These are phyloP conservation scores for Macaria liturata DNA, from an alignment of 2,888 invertebrate genomes.

Conservation along the genomic window DNA sequence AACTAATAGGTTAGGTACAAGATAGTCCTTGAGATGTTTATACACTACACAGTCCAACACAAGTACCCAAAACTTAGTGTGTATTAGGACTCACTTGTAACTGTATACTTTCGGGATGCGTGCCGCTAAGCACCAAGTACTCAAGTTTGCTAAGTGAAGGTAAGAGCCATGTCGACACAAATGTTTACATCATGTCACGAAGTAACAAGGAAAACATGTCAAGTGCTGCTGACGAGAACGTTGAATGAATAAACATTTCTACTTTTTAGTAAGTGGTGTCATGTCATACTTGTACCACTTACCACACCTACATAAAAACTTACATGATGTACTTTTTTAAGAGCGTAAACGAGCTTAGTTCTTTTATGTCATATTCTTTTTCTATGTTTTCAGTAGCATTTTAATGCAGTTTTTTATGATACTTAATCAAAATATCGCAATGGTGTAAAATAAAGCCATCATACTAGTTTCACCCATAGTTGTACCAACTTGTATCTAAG, in stretches of 20 bases:
- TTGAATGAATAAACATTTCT: conserved; percentile 26
- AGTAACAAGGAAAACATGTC: conserved; percentile 31
- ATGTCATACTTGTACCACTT: neutral
- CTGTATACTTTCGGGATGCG: conserved; percentile 28
- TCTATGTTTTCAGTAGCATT: too few species aligned
- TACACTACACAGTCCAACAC: conserved; percentile 14
- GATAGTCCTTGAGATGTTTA: conserved; percentile 26
- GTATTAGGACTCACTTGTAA: conserved; percentile 30
- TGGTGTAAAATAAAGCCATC: too few species aligned
- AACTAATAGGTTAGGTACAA: conserved; percentile 18
- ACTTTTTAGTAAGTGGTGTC: conserved; percentile 18
- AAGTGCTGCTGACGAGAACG: conserved; percentile 28
- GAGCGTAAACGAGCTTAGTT: too few species aligned
- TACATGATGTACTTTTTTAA: too few species aligned
- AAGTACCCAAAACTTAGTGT: conserved; percentile 15
- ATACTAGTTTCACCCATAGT: too few species aligned
- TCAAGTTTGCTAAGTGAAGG: conserved; percentile 31
- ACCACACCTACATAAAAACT: too few species aligned
- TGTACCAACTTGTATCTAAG: too few species aligned
- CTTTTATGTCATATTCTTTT: too few species aligned
- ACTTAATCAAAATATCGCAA: too few species aligned
- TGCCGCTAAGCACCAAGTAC: conserved; percentile 27
- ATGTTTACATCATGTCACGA: conserved; percentile 31
- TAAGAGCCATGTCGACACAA: conserved; percentile 32
- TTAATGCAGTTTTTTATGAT: too few species aligned